A percentile compares a stretch with the other conserved stretches of the same genome.
Evolutionary conservation across 2,113 vertebrate species (phyloP).

Genomic region (Scomber japonicus): DNA sequence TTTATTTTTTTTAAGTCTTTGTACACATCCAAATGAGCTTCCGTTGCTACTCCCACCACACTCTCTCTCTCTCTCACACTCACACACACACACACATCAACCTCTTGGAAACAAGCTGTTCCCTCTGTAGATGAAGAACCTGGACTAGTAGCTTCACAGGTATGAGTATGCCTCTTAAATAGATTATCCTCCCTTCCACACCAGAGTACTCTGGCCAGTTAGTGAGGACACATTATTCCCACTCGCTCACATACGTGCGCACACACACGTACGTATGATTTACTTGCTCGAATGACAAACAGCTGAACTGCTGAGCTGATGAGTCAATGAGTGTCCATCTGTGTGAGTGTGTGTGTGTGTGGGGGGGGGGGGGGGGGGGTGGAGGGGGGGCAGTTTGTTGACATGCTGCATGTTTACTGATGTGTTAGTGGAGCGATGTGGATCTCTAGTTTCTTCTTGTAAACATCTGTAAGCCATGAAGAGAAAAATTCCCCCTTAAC

Average conservation of each 20-base stretch:
- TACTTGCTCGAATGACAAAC: conserved; percentile 14
- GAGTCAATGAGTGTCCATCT: conserved; percentile 16
- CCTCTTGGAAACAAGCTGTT: not conserved
- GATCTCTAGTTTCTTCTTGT: conserved; percentile 22
- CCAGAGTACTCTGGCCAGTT: not conserved
- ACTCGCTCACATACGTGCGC: too few species aligned
- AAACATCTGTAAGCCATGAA: conserved; percentile 43
- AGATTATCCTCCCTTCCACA: conserved; percentile 6
- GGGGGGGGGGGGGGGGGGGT: not conserved
- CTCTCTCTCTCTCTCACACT: not conserved
- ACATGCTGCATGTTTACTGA: conserved; percentile 46
- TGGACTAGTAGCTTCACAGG: not conserved
- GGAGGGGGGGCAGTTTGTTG: conserved; percentile 32
- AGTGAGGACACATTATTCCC: not conserved
- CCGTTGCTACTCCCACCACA: not conserved
- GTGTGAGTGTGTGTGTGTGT: too few species aligned
- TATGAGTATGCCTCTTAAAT: not conserved
- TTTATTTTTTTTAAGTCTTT: conserved; percentile 8
- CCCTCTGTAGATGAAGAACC: not conserved
- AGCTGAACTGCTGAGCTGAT: conserved; percentile 12
- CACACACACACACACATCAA: not conserved
- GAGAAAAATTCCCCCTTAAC: conserved; percentile 14
- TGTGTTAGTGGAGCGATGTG: conserved; percentile 35
- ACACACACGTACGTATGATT: not conserved
- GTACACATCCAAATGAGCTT: not conserved